Evolutionary conservation across 2,888 invertebrate genomes (phyloP).

Genomic region (Heteromyza rotundicornis): DNA sequence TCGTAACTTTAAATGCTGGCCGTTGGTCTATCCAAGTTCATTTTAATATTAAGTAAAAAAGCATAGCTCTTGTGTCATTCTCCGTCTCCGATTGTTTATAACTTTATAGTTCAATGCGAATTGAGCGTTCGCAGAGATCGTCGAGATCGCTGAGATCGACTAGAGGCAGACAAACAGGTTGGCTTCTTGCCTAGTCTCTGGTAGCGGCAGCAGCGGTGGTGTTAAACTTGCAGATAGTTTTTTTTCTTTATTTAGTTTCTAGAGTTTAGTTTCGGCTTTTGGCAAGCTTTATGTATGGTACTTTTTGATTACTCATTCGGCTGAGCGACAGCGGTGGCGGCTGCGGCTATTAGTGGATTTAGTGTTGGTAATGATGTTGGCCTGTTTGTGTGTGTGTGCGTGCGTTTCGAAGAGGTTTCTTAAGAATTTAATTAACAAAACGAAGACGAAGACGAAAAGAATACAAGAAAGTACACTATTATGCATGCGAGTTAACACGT

Average conservation of each 20-base stretch:
- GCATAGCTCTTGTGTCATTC: slow-evolving; percentile 23
- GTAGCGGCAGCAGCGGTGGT: too few relatives aligned
- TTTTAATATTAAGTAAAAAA: slow-evolving; percentile 50
- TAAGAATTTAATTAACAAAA: too few relatives aligned
- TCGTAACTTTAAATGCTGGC: slow-evolving; percentile 51
- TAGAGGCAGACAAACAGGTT: not conserved
- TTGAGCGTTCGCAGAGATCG: slow-evolving; percentile 13
- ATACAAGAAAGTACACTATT: too few relatives aligned
- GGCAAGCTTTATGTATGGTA: too few relatives aligned
- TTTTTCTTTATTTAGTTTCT: not conserved
- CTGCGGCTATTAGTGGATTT: not conserved
- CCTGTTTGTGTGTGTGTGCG: not conserved
- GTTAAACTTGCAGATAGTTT: slow-evolving; percentile 17
- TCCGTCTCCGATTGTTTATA: slow-evolving; percentile 23
- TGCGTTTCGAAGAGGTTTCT: not conserved
- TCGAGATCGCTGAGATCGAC: not conserved
- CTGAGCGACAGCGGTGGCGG: not conserved
- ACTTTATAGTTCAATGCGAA: slow-evolving; percentile 26
- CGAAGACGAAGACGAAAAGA: too few relatives aligned
- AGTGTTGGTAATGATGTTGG: not conserved
- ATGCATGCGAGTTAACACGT: too few relatives aligned
- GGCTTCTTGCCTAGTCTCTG: not conserved
- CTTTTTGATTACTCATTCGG: not conserved
- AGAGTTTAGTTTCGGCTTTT: not conserved
- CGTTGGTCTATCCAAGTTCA: slow-evolving; percentile 46